Base-by-base conservation (phyloP, 2,888 invertebrate species). In the Drosophila cognata region DNA sequence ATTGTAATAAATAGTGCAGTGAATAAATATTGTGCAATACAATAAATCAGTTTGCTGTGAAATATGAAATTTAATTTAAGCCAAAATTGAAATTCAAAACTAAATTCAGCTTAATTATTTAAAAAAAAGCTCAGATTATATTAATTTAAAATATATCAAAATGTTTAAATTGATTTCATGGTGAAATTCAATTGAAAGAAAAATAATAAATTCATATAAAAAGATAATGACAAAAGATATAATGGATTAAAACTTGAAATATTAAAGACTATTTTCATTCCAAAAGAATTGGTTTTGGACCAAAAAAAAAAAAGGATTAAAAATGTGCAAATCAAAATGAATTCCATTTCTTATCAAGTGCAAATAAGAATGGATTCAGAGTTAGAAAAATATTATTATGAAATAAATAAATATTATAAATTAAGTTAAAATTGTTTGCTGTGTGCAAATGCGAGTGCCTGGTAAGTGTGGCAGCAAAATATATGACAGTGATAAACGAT, bases 401-500 rank as follows among this genome's bases (percentile, higher is more conserved):
- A 46, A 46, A 4, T 46, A 25, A 21, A 16, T 46, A 46, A 50
- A 28, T 50, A 0, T 3, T 50, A 11, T 11, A 50, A 18, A 16
- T 18, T 2, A 52, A 11, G 29, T 52, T 52, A 4, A 55, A 21
- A 28, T 25, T 36, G 16, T 55, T 25, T 36, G 25, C 36, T 25
- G 35, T 25, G 25, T 8, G 82, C 78, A 81, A 82, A 66, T 60
- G 71, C 71, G 50, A 51, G 48, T 52, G 59, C 18, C 28, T 61
- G 33, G 61, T 43, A 70, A 25, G 21, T 55, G 28, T 28, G 57
- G 60, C 64, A 29, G 63, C 65, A 77, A 76, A 77, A 80, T 85
- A 80, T 85, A 81, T 88, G 90, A 85, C 90, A 90, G 76, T 90
- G 89, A 81, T 74, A 86, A 74, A 83, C 73, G 82, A 75, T 60